These are phyloP conservation scores for Australoheros facetus DNA, from an alignment of 2,797 vertebrate species.

Conservation along the genomic window DNA sequence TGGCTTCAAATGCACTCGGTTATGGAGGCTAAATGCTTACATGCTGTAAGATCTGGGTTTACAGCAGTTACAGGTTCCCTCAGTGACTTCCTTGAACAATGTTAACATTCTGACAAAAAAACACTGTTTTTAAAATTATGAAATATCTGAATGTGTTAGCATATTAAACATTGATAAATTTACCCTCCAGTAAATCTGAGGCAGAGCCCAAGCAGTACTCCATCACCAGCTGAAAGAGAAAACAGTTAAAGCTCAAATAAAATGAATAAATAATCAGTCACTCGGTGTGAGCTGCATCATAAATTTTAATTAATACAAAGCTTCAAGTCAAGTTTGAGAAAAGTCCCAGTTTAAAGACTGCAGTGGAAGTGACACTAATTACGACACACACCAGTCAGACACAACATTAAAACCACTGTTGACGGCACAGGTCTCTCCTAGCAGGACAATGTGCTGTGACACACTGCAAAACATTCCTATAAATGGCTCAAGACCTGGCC, in stretches of 20 bases:
- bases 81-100: background rate
- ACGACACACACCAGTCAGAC: background rate
- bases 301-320: background rate
- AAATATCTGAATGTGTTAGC: background rate
- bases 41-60: background rate
- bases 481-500: background rate
- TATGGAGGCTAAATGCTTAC: no score
- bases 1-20: no score
- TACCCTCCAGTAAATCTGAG: slow-evolving; percentile 97
- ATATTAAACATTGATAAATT: slow-evolving; percentile 56
- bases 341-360: background rate
- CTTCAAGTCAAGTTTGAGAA: slow-evolving; percentile 11
- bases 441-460: background rate
- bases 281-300: background rate
- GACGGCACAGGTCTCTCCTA: background rate
- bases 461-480: background rate
- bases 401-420: slow-evolving; percentile 5
- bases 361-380: background rate
- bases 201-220: slow-evolving; percentile 99
- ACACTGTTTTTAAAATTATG: background rate
- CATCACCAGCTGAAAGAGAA: slow-evolving; percentile 91
- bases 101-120: background rate
- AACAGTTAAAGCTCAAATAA: slow-evolving; percentile 16
- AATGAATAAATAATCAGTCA: slow-evolving; percentile 13
- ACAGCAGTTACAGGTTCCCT: background rate